Base-by-base conservation (phyloP, 2,113 vertebrate genomes). In the Phrynosoma blainvillii region DNA sequence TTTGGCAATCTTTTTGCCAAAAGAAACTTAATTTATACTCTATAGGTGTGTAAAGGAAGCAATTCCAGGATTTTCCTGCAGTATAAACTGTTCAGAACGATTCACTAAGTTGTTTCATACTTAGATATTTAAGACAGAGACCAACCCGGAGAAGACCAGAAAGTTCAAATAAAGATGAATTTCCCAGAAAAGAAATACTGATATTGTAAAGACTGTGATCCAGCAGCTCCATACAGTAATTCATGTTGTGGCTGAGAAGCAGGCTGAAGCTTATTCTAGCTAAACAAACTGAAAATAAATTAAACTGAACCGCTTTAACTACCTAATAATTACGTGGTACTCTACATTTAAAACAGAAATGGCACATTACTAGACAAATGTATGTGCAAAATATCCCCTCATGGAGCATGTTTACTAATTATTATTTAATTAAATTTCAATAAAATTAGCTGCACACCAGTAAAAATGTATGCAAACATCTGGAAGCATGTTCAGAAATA, bases 381-480 rank as follows among this genome's bases (percentile, higher is more conserved):
- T 82, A 21, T 16, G 30, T 56, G 40, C 75, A 84, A 66, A 84
- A 79, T 84, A 74, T 80, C 10, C 65, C 70, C 10, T 20, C 20
- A 59, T 47, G 21, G 54, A 82, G n/a, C 30, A 86, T 89, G 59
- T 73, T 40, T 76, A 59, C 85, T 75, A 74, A 47, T 56, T 56
- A 56, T 3, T 56, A 4, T 56, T 56, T 56, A 56, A 9, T 36
- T 36, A 36, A 36, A 23, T 11, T 23, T 3, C 8, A 47, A 77
- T 71, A 59, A 66, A 18, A 54, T 84, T 40, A 75, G 40, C 66
- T 77, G 27, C 14, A 87, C 5, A 88, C 76, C 79, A 30, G 47
- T 66, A 59, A 2, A 82, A 3, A 84, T 78, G 47, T 65, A n/a
- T 20, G 0, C 21, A 59, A 20, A 25, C 36, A 85, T 81, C 76